Percentiles rank a stretch among this genome's conserved stretches.
Evolutionary conservation across 2,797 vertebrate species (phyloP).

Genomic region (Diplodus puntazzo): DNA sequence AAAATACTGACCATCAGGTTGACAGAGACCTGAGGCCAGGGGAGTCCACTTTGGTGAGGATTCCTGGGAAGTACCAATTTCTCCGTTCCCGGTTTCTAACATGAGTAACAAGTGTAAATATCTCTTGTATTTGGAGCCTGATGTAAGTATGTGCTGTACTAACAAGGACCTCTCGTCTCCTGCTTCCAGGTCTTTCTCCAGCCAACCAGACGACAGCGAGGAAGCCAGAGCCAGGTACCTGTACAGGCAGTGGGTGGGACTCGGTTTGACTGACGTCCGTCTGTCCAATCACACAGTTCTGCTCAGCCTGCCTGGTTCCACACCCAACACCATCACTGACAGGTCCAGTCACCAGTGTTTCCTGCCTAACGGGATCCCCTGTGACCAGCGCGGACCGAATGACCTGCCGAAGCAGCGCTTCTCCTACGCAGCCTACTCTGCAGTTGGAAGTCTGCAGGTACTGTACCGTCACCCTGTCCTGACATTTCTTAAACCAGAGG

Average conservation of each 20-base stretch:
- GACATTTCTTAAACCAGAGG: constrained; percentile 37
- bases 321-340: constrained; percentile 90
- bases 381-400: constrained; percentile 78
- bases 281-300: constrained; percentile 92
- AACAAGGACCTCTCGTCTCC: not conserved
- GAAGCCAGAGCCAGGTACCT: constrained; percentile 84
- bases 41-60: not conserved
- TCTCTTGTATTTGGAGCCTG: not conserved
- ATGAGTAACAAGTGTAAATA: not conserved
- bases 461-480: not conserved
- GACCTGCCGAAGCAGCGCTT: constrained; percentile 70
- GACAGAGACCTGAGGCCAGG: too few species aligned
- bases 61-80: not conserved
- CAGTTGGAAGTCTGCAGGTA: constrained; percentile 92
- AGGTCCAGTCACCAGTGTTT: constrained; percentile 87
- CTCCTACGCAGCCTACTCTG: constrained; percentile 93
- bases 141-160: not conserved
- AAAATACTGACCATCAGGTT: not conserved
- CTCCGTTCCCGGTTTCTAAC: not conserved
- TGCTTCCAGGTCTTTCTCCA: constrained; percentile 84
- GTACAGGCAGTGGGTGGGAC: constrained; percentile 88
- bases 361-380: constrained; percentile 88
- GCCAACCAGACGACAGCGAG: constrained; percentile 81
- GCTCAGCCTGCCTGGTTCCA: constrained; percentile 88
- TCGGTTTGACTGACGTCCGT: constrained; percentile 90